Conservation (phyloP, 2,113 vertebrate genomes). For the Xyrauchen texanus region DNA sequence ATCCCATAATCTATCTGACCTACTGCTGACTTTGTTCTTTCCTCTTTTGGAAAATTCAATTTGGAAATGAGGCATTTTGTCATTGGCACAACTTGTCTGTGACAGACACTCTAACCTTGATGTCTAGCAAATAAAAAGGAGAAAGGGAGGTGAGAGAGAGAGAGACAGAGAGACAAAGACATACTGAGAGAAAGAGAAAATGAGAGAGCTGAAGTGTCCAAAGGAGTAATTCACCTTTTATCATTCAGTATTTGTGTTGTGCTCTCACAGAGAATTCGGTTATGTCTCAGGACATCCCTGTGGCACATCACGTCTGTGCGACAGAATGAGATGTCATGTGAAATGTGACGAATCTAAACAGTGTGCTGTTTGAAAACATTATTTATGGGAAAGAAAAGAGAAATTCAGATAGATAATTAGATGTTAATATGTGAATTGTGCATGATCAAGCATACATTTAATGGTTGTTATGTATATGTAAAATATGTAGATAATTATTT, state of each 20-base stretch:
- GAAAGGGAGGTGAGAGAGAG: conserved; percentile 13
- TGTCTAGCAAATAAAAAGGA: conserved; percentile 30
- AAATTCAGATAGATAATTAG: background rate
- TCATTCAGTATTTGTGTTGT: conserved; percentile 43
- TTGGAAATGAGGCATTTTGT: conserved; percentile 42
- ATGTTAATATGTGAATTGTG: too few species aligned
- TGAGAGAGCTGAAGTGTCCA: conserved; percentile 47
- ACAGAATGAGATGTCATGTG: conserved; percentile 40
- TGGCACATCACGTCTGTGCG: conserved; percentile 17
- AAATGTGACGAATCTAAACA: conserved; percentile 20
- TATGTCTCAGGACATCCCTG: conserved; percentile 34
- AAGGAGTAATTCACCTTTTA: conserved; percentile 45
- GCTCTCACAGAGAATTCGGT: conserved; percentile 36
- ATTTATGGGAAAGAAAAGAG: conserved; percentile 1
- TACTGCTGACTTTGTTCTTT: conserved; percentile 43
- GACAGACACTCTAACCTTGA: conserved; percentile 29
- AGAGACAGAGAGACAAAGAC: background rate
- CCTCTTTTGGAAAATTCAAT: conserved; percentile 41
- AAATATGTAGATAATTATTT: too few species aligned
- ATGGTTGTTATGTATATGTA: background rate
- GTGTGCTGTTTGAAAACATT: conserved; percentile 23
- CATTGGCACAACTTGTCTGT: conserved; percentile 32
- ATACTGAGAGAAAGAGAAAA: conserved; percentile 16
- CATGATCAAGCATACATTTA: background rate
- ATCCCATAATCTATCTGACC: conserved; percentile 36